These are phyloP conservation scores for Epiblema foenella DNA, from an alignment of 2,888 invertebrate species.

Conservation along the genomic window DNA sequence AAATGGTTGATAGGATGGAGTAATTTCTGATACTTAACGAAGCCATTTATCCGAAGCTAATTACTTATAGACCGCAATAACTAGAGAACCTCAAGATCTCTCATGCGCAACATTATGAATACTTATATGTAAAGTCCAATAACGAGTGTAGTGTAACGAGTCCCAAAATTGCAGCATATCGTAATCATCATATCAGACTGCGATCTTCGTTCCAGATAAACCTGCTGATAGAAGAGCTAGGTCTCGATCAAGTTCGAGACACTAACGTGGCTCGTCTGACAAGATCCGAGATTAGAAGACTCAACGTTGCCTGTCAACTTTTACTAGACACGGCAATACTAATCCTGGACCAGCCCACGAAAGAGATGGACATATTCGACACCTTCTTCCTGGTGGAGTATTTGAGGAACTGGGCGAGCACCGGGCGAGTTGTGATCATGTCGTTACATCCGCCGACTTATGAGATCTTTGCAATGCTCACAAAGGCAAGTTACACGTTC, in stretches of 20 bases:
- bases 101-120: background rate
- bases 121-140: background rate
- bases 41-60: background rate
- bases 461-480: constrained; percentile 97
- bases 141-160: background rate
- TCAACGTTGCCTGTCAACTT: constrained; percentile 95
- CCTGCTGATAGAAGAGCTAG: constrained; percentile 95
- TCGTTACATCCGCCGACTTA: constrained; percentile 97
- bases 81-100: background rate
- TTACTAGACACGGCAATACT: constrained; percentile 94
- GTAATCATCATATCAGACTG: background rate
- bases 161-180: too few species aligned
- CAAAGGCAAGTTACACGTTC: constrained; percentile 77
- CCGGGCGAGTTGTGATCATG: constrained; percentile 93
- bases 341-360: constrained; percentile 94
- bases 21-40: constrained; percentile 31
- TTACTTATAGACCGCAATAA: background rate
- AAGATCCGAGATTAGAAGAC: constrained; percentile 93
- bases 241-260: constrained; percentile 94
- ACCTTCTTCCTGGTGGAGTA: constrained; percentile 98
- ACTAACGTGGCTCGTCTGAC: constrained; percentile 94
- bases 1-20: too few species aligned
- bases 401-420: constrained; percentile 94
- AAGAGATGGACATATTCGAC: constrained; percentile 97
- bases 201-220: constrained; percentile 87